Percentiles rank a stretch among this genome's conserved stretches.
Evolutionary conservation across 2,113 vertebrate genomes (phyloP).

Genomic region (Antidorcas marsupialis): DNA sequence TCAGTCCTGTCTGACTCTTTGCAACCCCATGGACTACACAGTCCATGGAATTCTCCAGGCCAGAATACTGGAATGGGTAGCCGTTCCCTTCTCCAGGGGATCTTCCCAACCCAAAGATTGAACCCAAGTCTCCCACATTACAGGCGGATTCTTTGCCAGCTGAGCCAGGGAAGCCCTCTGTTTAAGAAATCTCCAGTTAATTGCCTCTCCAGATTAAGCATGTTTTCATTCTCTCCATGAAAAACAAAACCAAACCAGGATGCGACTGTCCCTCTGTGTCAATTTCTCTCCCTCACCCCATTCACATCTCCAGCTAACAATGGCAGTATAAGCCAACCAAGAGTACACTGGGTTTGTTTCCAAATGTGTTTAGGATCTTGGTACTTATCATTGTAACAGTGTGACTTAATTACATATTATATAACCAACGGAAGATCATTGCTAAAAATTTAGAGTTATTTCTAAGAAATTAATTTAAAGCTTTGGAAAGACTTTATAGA

Average conservation of each 20-base stretch:
- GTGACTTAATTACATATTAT: conserved; percentile 1
- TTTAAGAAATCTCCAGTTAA: not conserved
- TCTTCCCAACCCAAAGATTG: not conserved
- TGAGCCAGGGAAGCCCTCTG: not conserved
- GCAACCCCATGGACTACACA: not conserved
- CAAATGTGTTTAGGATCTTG: not conserved
- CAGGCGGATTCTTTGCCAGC: not conserved
- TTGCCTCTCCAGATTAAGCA: not conserved
- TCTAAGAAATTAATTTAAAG: conserved; percentile 30
- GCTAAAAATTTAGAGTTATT: not conserved
- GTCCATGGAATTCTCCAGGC: not conserved
- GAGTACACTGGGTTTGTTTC: not conserved
- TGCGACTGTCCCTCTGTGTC: not conserved
- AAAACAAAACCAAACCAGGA: not conserved
- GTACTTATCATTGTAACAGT: not conserved
- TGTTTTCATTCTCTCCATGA: not conserved
- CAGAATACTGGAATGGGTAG: not conserved
- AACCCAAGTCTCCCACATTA: not conserved
- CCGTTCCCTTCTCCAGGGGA: not conserved
- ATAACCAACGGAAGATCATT: not conserved
- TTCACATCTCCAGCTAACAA: not conserved
- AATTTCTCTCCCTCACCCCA: not conserved
- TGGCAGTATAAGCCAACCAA: not conserved
- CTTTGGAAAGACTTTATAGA: conserved; percentile 32
- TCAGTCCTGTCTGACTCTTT: not conserved